Conservation (phyloP, 2,888 invertebrate genomes). For the Eupithecia tripunctaria region DNA sequence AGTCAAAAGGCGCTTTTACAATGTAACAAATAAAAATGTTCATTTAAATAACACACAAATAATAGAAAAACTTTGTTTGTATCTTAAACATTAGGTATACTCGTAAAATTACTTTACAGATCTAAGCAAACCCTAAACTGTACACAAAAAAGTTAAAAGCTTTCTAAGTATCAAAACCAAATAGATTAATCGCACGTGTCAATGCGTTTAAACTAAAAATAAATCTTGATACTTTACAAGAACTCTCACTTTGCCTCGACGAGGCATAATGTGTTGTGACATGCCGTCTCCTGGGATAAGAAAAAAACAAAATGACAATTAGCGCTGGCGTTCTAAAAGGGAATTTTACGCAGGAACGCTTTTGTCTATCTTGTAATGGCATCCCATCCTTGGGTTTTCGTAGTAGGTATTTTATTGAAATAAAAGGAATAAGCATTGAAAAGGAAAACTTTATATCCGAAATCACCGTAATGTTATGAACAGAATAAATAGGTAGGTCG, state of each 20-base stretch:
- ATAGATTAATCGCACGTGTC: slow-evolving; percentile 22
- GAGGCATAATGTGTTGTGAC: slow-evolving; percentile 44
- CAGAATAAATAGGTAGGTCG: too few relatives aligned
- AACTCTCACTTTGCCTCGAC: slow-evolving; percentile 19
- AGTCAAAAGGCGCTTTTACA: too few relatives aligned
- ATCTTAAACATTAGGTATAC: neutral
- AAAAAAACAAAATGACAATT: slow-evolving; percentile 48
- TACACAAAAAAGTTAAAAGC: slow-evolving; percentile 8
- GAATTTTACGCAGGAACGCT: slow-evolving; percentile 14
- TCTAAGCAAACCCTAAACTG: neutral
- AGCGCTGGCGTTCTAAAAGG: slow-evolving; percentile 22
- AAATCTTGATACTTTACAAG: slow-evolving; percentile 29
- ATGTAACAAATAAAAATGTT: too few relatives aligned
- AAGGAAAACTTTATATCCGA: too few relatives aligned
- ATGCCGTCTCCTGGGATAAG: slow-evolving; percentile 37
- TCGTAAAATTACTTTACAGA: neutral
- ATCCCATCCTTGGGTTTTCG: neutral
- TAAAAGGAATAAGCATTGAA: too few relatives aligned
- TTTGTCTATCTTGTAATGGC: slow-evolving; percentile 2
- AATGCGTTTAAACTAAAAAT: slow-evolving; percentile 33
- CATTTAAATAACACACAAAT: too few relatives aligned
- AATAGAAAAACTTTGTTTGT: too few relatives aligned
- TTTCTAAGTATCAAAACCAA: slow-evolving; percentile 18
- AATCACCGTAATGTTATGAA: too few relatives aligned
- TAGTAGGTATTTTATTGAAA: too few relatives aligned